phyloP scores from a whole-genome alignment of 1,140 invertebrate species.

The Trichonephila inaurata region DNA sequence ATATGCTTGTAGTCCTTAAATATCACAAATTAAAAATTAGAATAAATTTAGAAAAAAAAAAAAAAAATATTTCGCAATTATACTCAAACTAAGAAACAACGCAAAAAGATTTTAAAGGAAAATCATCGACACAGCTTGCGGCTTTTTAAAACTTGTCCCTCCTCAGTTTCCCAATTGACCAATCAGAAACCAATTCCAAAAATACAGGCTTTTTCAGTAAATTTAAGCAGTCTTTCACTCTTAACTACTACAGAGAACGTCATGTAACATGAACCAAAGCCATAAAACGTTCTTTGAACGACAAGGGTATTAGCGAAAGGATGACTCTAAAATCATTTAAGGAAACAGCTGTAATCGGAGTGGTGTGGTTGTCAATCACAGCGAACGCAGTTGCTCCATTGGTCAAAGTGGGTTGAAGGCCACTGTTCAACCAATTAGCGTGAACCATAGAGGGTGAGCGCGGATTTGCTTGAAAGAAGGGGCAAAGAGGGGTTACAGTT shows the following conservation, averaged over 20 bases:
- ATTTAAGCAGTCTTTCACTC: slow-evolving; percentile 45
- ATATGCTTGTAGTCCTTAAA: background rate
- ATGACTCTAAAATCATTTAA: slow-evolving; percentile 64
- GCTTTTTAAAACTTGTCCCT: slow-evolving; percentile 14
- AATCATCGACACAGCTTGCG: background rate
- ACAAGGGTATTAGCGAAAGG: slow-evolving; percentile 59
- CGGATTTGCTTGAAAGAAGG: slow-evolving; percentile 43
- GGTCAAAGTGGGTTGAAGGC: slow-evolving; percentile 28
- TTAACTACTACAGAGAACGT: slow-evolving; percentile 9
- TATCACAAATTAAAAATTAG: too few relatives aligned
- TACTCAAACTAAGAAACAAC: background rate
- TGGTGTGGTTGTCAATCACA: slow-evolving; percentile 60
- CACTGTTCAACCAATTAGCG: slow-evolving; percentile 62
- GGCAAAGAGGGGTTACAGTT: slow-evolving; percentile 34
- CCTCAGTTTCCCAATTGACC: slow-evolving; percentile 27
- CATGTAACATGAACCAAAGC: slow-evolving; percentile 43
- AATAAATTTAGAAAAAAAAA: too few relatives aligned
- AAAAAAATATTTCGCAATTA: background rate
- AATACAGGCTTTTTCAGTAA: slow-evolving; percentile 10
- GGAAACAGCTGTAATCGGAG: slow-evolving; percentile 68
- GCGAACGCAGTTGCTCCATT: slow-evolving; percentile 16
- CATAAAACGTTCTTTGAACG: slow-evolving; percentile 55
- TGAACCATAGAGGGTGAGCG: background rate
- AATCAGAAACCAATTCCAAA: slow-evolving; percentile 57
- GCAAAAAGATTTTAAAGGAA: background rate